Conservation (phyloP, 2,888 invertebrate species). For the Boloria selene region DNA sequence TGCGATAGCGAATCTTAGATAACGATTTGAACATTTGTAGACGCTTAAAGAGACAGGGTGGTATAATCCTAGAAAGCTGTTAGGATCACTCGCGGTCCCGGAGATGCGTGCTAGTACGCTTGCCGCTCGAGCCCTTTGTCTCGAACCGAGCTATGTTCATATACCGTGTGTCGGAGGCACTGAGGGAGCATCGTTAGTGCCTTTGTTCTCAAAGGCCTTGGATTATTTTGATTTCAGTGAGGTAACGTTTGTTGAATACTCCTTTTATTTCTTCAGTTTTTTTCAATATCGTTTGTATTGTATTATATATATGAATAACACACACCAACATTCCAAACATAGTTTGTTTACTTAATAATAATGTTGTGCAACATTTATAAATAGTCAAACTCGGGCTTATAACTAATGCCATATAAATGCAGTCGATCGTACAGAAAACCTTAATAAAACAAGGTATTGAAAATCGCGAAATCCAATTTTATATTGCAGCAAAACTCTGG, state of each 20-base stretch:
- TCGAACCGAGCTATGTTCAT: slow-evolving; percentile 68
- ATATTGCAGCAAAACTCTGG: slow-evolving; percentile 61
- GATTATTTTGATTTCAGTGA: slow-evolving; percentile 68
- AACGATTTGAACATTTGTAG: slow-evolving; percentile 46
- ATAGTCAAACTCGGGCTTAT: not conserved
- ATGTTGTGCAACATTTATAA: not conserved
- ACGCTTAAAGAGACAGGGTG: slow-evolving; percentile 71
- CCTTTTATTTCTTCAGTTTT: not conserved
- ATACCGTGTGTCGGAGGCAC: slow-evolving; percentile 75
- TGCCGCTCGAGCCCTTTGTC: slow-evolving; percentile 65
- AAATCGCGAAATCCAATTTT: slow-evolving; percentile 18
- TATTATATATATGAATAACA: not conserved
- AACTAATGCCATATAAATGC: slow-evolving; percentile 3
- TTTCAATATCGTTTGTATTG: not conserved
- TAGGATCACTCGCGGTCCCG: slow-evolving; percentile 71
- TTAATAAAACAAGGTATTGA: slow-evolving; percentile 6
- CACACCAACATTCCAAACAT: not conserved
- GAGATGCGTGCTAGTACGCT: slow-evolving; percentile 76
- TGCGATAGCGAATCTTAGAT: not conserved
- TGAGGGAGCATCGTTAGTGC: slow-evolving; percentile 68
- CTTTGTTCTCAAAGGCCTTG: slow-evolving; percentile 71
- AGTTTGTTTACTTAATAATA: not conserved
- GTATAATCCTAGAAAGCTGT: slow-evolving; percentile 66
- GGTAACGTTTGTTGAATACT: slow-evolving; percentile 50
- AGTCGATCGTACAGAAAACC: not conserved